These are phyloP conservation scores for Setipinna tenuifilis DNA, from an alignment of 2,797 vertebrate species.

Conservation along the genomic window DNA sequence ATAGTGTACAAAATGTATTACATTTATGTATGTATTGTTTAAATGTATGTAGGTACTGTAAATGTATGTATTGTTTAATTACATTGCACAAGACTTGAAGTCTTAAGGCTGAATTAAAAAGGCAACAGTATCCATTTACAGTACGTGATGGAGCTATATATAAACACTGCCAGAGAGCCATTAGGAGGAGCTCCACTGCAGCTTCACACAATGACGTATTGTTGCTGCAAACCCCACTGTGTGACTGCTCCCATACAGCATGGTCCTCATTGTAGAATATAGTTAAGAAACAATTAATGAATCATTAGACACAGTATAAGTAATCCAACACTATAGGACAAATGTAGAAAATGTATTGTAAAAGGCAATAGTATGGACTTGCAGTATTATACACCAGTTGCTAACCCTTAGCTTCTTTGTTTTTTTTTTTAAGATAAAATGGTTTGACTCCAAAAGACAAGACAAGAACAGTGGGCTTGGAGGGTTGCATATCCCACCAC, in stretches of 20 bases:
- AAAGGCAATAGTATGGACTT: too few relatives aligned
- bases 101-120: conserved; percentile 30
- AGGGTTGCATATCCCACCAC: neutral
- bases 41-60: too few relatives aligned
- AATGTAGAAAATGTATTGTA: too few relatives aligned
- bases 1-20: too few relatives aligned
- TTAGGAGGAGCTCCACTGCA: neutral
- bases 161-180: neutral
- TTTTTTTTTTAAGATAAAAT: neutral
- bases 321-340: too few relatives aligned
- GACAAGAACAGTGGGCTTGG: neutral
- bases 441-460: neutral
- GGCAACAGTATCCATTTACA: conserved; percentile 47
- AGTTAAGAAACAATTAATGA: neutral
- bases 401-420: too few relatives aligned
- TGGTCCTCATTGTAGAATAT: neutral
- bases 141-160: conserved; percentile 27
- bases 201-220: neutral
- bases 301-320: neutral
- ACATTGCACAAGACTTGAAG: conserved; percentile 58
- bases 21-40: too few relatives aligned
- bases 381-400: too few relatives aligned
- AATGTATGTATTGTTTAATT: too few relatives aligned
- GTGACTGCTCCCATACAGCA: neutral
- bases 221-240: neutral